These are phyloP conservation scores for Ammodytes marinus DNA, from an alignment of 2,113 vertebrate genomes.

Conservation along the genomic window DNA sequence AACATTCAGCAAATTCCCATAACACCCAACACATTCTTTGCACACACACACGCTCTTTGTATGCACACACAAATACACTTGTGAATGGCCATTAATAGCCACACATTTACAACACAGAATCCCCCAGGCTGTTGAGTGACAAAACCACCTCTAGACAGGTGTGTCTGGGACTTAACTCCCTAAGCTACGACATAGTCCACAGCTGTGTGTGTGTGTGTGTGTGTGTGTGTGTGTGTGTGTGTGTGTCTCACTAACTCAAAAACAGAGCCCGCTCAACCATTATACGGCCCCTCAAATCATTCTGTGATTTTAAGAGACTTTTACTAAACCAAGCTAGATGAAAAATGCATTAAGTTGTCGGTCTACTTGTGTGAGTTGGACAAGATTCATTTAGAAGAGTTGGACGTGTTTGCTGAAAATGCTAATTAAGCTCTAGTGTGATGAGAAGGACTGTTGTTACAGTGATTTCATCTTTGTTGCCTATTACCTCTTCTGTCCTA, in stretches of 20 bases:
- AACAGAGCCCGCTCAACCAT: constrained; percentile 8
- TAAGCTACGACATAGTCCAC: constrained; percentile 57
- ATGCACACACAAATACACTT: not conserved
- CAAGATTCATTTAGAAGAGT: not conserved
- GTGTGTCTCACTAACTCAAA: not conserved
- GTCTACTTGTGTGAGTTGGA: constrained; percentile 23
- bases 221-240: constrained; percentile 23
- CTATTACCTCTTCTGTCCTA: constrained; percentile 23
- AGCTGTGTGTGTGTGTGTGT: constrained; percentile 33
- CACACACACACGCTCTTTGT: constrained; percentile 12
- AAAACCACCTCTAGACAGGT: constrained; percentile 53
- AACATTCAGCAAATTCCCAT: not conserved
- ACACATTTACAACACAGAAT: constrained; percentile 44
- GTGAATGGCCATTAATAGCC: constrained; percentile 7
- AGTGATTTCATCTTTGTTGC: not conserved
- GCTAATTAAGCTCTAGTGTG: constrained; percentile 1
- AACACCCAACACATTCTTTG: not conserved
- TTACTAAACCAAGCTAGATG: constrained; percentile 22
- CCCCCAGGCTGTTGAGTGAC: constrained; percentile 59
- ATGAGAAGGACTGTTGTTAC: not conserved
- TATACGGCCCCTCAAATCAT: constrained; percentile 15
- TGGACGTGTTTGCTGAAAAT: constrained; percentile 16
- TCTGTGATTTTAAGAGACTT: constrained; percentile 17
- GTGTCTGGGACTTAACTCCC: constrained; percentile 66
- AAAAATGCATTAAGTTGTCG: constrained; percentile 3